Conservation (phyloP, 2,113 vertebrate species). For the Pteruthius melanotis region DNA sequence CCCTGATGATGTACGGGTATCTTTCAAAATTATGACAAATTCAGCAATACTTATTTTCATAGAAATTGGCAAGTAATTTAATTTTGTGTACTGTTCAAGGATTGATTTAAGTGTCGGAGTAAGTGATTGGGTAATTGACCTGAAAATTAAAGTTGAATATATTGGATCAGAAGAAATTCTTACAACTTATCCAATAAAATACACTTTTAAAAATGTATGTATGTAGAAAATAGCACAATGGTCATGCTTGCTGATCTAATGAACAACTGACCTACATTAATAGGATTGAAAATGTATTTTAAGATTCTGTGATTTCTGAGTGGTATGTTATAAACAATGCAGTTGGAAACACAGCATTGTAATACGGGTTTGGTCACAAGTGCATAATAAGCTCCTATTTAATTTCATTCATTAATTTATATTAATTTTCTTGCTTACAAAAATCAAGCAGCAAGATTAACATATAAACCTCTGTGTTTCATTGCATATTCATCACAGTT, state of each 20-base stretch:
- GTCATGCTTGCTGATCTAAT: background rate
- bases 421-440: background rate
- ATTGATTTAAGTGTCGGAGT: background rate
- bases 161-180: background rate
- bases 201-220: background rate
- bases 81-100: background rate
- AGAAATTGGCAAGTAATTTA: background rate
- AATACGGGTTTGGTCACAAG: background rate
- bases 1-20: background rate
- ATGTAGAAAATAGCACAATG: background rate
- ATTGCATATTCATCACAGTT: background rate
- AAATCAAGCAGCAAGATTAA: background rate
- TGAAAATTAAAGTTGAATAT: background rate
- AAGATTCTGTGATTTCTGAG: background rate
- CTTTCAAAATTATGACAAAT: background rate
- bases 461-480: background rate
- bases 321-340: background rate
- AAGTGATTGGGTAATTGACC: background rate
- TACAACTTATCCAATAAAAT: background rate
- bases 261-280: background rate
- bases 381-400: background rate
- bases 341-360: background rate
- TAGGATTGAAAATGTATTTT: background rate
- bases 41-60: background rate
- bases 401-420: background rate